Conservation (phyloP, 2,888 invertebrate species). For the Drosophila acutilabella region DNA sequence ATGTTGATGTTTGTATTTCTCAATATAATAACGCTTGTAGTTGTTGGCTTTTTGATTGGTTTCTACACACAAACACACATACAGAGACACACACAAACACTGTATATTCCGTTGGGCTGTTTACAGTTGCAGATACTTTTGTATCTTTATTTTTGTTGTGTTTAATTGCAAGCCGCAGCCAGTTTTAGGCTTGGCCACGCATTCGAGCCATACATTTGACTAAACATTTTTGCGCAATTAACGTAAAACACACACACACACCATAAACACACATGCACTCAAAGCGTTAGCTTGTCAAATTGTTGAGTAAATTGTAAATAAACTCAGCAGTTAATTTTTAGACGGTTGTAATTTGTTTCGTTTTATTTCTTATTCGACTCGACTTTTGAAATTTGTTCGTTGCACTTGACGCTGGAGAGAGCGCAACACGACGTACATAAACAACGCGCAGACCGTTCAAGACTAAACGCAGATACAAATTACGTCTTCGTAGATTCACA, state of each 20-base stretch:
- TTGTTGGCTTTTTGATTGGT: slow-evolving; percentile 29
- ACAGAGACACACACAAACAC: slow-evolving; percentile 18
- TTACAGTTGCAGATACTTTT: slow-evolving; percentile 55
- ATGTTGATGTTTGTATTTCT: slow-evolving; percentile 53
- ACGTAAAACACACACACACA: slow-evolving; percentile 25
- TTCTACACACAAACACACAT: slow-evolving; percentile 19
- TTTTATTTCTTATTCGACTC: slow-evolving; percentile 17
- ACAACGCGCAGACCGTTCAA: slow-evolving; percentile 67
- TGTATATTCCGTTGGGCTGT: slow-evolving; percentile 32
- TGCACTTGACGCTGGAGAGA: slow-evolving; percentile 22
- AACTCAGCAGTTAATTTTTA: slow-evolving; percentile 13
- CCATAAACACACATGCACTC: slow-evolving; percentile 8
- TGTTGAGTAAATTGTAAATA: slow-evolving; percentile 19
- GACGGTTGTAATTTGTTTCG: slow-evolving; percentile 18
- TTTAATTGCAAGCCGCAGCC: slow-evolving; percentile 66
- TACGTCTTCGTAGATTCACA: slow-evolving; percentile 16
- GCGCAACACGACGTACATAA: slow-evolving; percentile 43
- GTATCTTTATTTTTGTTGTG: slow-evolving; percentile 37
- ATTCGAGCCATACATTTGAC: slow-evolving; percentile 42
- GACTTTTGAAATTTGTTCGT: slow-evolving; percentile 12
- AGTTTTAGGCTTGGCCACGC: slow-evolving; percentile 61
- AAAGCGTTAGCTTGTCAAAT: slow-evolving; percentile 36
- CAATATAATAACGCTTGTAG: slow-evolving; percentile 7
- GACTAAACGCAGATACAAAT: slow-evolving; percentile 59
- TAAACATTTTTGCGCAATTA: slow-evolving; percentile 41